Base-by-base conservation (phyloP, 2,797 vertebrate genomes). In the Karalla daura region DNA sequence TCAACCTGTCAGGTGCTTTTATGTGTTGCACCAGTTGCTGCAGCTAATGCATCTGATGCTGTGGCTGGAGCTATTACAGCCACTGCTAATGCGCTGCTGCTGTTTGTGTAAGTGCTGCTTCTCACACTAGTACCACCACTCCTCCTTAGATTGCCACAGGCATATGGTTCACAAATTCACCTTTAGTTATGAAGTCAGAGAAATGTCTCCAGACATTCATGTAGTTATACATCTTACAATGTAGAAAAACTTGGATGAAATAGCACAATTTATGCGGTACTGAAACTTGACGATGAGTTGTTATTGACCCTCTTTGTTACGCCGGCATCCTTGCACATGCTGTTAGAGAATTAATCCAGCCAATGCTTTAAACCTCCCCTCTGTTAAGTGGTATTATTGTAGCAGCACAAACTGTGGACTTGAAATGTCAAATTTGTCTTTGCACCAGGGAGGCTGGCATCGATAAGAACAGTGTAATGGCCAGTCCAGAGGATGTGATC, bases 391-490 rank as follows among this genome's bases (percentile, higher is more conserved):
- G n/a, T n/a, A n/a, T n/a, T n/a, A n/a, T n/a, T n/a, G 5, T 15
- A 25, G 17, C 23, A 12, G n/a, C 14, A 1, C 14, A 44, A 14
- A 37, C 3, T 65, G 49, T 36, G 5, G 2, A n/a, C 10, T 30
- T 2, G 25, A 18, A 47, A 40, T 53, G 13, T 39, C 8, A 69
- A 45, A n/a, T 62, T 46, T 66, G 45, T 82, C 17, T 76, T 23
- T 53, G 17, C 24, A 39, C 36, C 56, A 80, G 63, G 27, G 4
- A 52, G 56, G 63, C 62, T 36, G 32, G 17, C 32, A 56, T 25
- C 18, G 37, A 35, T 15, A 28, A 5, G 45, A 18, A 28, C 46
- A 52, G 62, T 4, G 20, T 23, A 5, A 94, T 94, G 92, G 81
- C 83, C 11, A 55, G 41, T 68, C 21, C 77, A 53, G 84, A 81